Base-by-base conservation (phyloP, 2,113 vertebrate genomes). In the Mormoops blainvillei region DNA sequence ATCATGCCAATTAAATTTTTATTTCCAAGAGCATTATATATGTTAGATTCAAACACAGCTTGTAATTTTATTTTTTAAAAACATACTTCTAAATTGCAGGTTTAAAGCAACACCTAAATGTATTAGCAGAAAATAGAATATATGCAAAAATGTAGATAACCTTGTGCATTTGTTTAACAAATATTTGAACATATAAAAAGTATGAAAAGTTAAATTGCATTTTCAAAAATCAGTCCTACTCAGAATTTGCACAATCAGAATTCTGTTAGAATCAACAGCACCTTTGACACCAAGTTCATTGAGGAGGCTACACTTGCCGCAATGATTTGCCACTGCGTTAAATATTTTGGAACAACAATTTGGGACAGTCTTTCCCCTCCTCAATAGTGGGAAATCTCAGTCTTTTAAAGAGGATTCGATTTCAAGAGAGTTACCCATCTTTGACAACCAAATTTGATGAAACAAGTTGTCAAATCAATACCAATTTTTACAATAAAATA, bases 91-190 rank as follows among this genome's bases (percentile, higher is more conserved):
- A n/a, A 96, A 77, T 67, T 87, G 2, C 52, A 88, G 13, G 3
- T 84, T 87, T 92, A 90, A 77, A 85, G 38, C 70, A 86, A 31
- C 14, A 76, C n/a, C 6, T 52, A 31, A 71, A 92, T 90, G 92
- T 92, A 13, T 96, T 76, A 61, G 9, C 73, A 88, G 89, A 77
- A 95, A 93, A 93, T 24, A 91, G 43, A 81, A 95, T 87, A 85
- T 28, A 71, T 58, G 1, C 26, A 92, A 67, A 96, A 93, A 67
- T 63, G 78, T 31, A 91, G 33, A 77, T n/a, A 96, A 15, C 13
- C 1, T 89, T 54, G 48, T n/a, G 1, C 38, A 78, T 56, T 92
- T 77, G 3, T 88, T 88, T 82, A 88, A 65, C 63, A 24, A 90
- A 58, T 83, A 84, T 56, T 84, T 45, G 12, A 85, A 56, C 18